Evolutionary conservation across 2,888 invertebrate species (phyloP).

Genomic region (Cylindroiulus punctatus): DNA sequence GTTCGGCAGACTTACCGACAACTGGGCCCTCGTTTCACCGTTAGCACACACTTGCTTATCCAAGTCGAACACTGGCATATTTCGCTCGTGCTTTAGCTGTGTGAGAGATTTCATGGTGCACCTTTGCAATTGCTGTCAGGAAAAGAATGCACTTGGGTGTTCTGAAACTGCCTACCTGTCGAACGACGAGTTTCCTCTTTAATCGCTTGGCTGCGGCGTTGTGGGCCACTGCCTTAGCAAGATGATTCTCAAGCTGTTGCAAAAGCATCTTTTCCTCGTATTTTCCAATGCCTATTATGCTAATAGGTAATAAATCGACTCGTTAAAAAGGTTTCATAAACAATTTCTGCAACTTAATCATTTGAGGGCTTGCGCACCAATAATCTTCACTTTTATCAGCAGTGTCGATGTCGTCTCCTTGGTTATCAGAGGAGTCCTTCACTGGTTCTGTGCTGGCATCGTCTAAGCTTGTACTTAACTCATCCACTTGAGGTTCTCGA

Average conservation of each 20-base stretch:
- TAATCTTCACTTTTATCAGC: constrained; percentile 2
- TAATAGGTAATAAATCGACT: background rate
- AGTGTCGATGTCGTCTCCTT: background rate
- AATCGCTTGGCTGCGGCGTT: constrained; percentile 67
- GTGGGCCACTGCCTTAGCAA: constrained; percentile 62
- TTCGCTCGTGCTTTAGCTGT: constrained; percentile 70
- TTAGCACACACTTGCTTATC: constrained; percentile 64
- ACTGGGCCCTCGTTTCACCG: background rate
- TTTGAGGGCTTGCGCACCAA: background rate
- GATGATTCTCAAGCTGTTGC: constrained; percentile 61
- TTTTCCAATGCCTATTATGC: constrained; percentile 64
- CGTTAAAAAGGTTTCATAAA: background rate
- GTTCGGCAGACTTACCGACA: background rate
- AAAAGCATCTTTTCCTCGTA: constrained; percentile 69
- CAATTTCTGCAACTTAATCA: background rate
- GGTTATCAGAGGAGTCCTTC: constrained; percentile 10
- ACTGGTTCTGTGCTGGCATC: background rate
- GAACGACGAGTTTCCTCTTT: constrained; percentile 72
- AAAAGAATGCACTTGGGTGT: background rate
- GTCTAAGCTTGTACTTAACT: background rate
- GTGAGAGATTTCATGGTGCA: background rate
- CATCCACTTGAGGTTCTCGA: background rate
- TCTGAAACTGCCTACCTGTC: constrained; percentile 65
- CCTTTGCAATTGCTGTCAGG: background rate
- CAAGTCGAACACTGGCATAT: constrained; percentile 71